These are phyloP conservation scores for Drosophila pseudotakahashii DNA, from an alignment of 2,888 invertebrate species.

Conservation along the genomic window DNA sequence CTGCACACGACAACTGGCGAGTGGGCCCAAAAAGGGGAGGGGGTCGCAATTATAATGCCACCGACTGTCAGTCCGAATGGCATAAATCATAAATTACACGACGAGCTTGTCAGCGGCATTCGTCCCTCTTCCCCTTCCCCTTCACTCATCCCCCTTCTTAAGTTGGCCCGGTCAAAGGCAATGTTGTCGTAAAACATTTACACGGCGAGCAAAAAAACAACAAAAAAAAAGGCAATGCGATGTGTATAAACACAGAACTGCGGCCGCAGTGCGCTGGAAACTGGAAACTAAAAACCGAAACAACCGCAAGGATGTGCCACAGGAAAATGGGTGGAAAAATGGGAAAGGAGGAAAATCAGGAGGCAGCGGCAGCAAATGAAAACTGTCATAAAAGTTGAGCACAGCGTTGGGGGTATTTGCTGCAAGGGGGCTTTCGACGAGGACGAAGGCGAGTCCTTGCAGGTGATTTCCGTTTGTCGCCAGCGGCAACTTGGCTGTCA, in stretches of 20 bases:
- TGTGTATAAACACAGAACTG: conserved; percentile 43
- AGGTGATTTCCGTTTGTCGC: conserved; percentile 57
- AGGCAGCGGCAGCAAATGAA: conserved; percentile 14
- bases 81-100: conserved; percentile 67
- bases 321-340: conserved; percentile 5
- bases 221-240: not conserved
- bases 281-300: conserved; percentile 56
- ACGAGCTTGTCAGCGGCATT: conserved; percentile 62
- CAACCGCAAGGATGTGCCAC: conserved; percentile 28
- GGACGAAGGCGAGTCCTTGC: conserved; percentile 37
- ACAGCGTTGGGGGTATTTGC: conserved; percentile 23
- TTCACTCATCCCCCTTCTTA: not conserved
- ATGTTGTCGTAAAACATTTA: conserved; percentile 51
- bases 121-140: conserved; percentile 10
- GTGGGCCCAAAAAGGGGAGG: not conserved
- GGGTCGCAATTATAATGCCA: conserved; percentile 29
- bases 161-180: conserved; percentile 45
- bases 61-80: conserved; percentile 53
- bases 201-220: conserved; percentile 27
- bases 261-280: conserved; percentile 42
- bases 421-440: not conserved
- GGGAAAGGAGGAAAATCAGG: too few relatives aligned
- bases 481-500: conserved; percentile 51
- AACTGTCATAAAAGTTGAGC: conserved; percentile 58
- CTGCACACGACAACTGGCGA: conserved; percentile 18